These are phyloP conservation scores for Podilymbus podiceps DNA, from an alignment of 2,113 vertebrate species.

Conservation along the genomic window DNA sequence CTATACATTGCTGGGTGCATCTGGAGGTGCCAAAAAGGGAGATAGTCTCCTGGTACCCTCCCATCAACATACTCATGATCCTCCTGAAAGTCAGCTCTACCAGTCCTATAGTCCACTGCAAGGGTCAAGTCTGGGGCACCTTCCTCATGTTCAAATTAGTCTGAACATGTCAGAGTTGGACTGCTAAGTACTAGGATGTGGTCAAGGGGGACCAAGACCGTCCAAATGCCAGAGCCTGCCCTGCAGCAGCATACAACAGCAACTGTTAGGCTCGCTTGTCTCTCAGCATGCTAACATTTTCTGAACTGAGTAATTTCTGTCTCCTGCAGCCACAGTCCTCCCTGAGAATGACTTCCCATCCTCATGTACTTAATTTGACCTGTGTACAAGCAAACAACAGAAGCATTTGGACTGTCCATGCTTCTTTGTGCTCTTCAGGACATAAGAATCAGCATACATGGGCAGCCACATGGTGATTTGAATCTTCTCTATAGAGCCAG, in stretches of 20 bases:
- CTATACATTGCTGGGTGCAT: neutral
- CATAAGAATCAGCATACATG: accelerated
- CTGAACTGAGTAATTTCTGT: neutral
- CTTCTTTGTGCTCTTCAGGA: neutral
- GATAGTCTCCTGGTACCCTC: neutral
- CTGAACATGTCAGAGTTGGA: neutral
- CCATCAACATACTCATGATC: neutral
- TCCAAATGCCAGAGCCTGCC: accelerated
- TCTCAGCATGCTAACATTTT: neutral
- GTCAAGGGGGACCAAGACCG: neutral
- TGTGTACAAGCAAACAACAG: neutral
- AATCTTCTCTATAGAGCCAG: neutral
- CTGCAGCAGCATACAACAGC: neutral
- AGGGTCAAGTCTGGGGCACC: neutral
- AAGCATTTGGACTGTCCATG: neutral
- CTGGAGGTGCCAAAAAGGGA: neutral
- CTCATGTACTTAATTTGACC: neutral
- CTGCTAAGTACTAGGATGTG: neutral
- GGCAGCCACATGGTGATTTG: neutral
- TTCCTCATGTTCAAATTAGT: neutral
- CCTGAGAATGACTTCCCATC: neutral
- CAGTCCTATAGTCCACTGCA: neutral
- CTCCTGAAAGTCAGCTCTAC: neutral
- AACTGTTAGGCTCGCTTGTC: neutral
- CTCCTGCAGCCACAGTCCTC: neutral